Percentiles rank a stretch among this genome's conserved stretches.
These are phyloP conservation scores for Riptortus pedestris DNA, from an alignment of 1,140 invertebrate species.

Conservation along the genomic window DNA sequence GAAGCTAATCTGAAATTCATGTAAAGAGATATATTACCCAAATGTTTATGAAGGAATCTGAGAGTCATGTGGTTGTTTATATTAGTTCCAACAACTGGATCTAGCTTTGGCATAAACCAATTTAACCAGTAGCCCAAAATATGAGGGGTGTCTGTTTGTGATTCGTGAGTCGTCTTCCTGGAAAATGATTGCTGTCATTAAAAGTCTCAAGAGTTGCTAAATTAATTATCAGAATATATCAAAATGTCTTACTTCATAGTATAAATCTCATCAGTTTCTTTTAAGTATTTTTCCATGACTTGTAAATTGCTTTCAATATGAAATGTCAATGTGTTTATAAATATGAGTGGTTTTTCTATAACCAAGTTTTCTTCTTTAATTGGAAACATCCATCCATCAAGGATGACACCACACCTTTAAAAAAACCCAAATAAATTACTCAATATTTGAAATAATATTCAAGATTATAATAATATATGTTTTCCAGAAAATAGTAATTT, in stretches of 20 bases:
- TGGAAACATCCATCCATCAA: slow-evolving; percentile 63
- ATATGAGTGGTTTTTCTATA: slow-evolving; percentile 47
- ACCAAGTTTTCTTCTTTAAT: slow-evolving; percentile 44
- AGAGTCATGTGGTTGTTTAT: slow-evolving; percentile 40
- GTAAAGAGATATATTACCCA: no score
- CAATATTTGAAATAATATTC: slow-evolving; percentile 13
- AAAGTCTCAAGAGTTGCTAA: no score
- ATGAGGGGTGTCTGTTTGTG: slow-evolving; percentile 39
- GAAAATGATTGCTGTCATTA: slow-evolving; percentile 27
- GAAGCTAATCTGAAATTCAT: no score
- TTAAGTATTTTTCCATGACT: slow-evolving; percentile 42
- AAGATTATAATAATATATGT: not conserved
- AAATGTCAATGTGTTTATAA: slow-evolving; percentile 56
- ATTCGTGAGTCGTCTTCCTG: slow-evolving; percentile 42
- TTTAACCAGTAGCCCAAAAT: slow-evolving; percentile 40
- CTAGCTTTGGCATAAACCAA: slow-evolving; percentile 40
- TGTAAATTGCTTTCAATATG: slow-evolving; percentile 50
- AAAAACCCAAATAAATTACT: no score
- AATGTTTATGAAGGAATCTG: slow-evolving; percentile 35
- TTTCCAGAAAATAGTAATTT: no score
- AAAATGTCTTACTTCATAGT: slow-evolving; percentile 44
- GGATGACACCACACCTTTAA: slow-evolving; percentile 43
- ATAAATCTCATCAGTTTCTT: slow-evolving; percentile 35
- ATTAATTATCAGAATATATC: no score
- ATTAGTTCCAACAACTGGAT: slow-evolving; percentile 35